Conservation (phyloP, 2,797 vertebrate species). For the Brachyrhaphis roseni region DNA sequence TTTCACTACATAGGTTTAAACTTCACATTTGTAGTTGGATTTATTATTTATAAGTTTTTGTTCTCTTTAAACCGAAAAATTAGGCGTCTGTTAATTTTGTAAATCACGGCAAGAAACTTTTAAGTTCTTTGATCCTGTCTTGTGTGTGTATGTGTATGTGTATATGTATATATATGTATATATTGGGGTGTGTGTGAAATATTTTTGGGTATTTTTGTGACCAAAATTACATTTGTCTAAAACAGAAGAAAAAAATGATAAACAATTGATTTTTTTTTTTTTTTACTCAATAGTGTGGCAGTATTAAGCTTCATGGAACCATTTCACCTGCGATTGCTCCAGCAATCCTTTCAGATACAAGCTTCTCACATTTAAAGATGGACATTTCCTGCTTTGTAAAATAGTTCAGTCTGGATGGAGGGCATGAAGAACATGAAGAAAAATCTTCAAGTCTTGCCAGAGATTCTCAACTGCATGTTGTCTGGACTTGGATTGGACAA, state of each 20-base stretch:
- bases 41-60: neutral
- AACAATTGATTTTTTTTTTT: neutral
- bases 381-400: neutral
- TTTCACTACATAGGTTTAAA: slow-evolving; percentile 2
- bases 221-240: neutral
- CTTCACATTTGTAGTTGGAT: slow-evolving; percentile 2
- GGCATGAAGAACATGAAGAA: too few relatives aligned
- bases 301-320: neutral
- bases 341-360: neutral
- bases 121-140: neutral
- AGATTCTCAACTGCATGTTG: neutral
- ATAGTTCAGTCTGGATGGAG: neutral
- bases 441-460: neutral
- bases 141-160: too few relatives aligned
- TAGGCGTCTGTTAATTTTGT: neutral
- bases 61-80: neutral
- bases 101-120: neutral
- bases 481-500: neutral
- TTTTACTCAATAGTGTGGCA: neutral
- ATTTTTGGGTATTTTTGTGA: neutral
- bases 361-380: neutral
- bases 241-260: neutral
- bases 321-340: neutral
- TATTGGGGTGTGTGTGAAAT: too few relatives aligned
- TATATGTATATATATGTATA: too few relatives aligned